Evolutionary conservation across 53 echinoderm and acorn worm genomes (phyloP).

Genomic region (Henricia sp.): DNA sequence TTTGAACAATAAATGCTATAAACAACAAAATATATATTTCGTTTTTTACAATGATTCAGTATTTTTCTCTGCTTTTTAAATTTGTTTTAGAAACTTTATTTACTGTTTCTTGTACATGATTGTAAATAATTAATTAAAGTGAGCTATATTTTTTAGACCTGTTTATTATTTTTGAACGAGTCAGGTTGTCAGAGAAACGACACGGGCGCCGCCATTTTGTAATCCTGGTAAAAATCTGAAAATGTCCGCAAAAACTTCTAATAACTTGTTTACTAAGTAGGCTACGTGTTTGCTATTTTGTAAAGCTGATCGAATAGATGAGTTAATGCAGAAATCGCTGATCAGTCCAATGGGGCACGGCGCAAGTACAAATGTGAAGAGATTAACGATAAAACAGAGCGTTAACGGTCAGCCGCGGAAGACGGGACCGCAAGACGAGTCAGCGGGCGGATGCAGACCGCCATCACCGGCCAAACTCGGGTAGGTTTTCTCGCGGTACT

Average conservation of each 20-base stretch:
- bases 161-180: neutral
- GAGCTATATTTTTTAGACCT: neutral
- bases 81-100: neutral
- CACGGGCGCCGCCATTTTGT: conserved; percentile 44
- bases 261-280: too few species aligned
- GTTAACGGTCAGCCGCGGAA: neutral
- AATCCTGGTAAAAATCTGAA: too few species aligned
- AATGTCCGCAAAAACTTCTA: too few species aligned
- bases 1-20: too few species aligned
- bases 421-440: neutral
- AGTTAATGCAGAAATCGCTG: too few species aligned
- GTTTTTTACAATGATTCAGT: neutral
- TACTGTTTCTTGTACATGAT: neutral
- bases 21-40: neutral
- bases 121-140: neutral
- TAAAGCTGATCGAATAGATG: too few species aligned
- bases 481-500: neutral
- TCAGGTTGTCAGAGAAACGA: conserved; percentile 58
- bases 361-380: conserved; percentile 86
- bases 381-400: conserved; percentile 34
- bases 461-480: conserved; percentile 32
- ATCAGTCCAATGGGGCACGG: conserved; percentile 76
- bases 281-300: too few species aligned
- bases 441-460: neutral
- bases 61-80: neutral